A percentile compares a stretch with the other conserved stretches of the same genome.
Conservation (phyloP, 2,113 vertebrate genomes). For the Craseonycteris thonglongyai region DNA sequence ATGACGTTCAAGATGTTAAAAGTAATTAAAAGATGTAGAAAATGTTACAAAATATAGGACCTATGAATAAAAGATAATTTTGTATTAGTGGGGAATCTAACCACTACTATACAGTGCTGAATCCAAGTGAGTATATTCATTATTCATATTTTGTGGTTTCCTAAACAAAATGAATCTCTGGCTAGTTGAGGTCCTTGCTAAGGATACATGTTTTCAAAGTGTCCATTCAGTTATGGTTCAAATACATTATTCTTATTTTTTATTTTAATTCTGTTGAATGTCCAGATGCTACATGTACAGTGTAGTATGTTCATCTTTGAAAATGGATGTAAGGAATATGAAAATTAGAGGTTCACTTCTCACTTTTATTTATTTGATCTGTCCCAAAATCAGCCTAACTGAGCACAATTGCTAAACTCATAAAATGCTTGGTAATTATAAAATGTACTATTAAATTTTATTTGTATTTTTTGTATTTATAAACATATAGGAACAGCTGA, state of each 20-base stretch:
- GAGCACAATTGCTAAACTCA: not conserved
- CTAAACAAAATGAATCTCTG: not conserved
- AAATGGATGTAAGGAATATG: not conserved
- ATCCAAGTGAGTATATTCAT: not conserved
- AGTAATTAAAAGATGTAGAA: not conserved
- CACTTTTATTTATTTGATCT: not conserved
- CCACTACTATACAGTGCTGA: fast-evolving
- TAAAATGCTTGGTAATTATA: not conserved
- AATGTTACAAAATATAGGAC: not conserved
- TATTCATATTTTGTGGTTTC: not conserved
- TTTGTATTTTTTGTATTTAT: not conserved
- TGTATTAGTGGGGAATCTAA: not conserved
- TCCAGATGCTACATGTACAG: not conserved
- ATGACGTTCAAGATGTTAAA: not conserved
- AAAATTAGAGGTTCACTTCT: not conserved
- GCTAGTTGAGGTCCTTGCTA: not conserved
- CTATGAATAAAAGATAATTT: not conserved
- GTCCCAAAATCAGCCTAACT: not conserved
- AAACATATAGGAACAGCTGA: not conserved
- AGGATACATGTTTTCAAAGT: not conserved
- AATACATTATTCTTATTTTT: not conserved
- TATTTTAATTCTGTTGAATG: not conserved
- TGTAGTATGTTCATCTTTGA: not conserved
- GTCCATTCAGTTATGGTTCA: not conserved
- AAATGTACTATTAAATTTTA: not conserved